phyloP scores from a whole-genome alignment of 2,113 vertebrate genomes.

The Corydoras maculifer region DNA sequence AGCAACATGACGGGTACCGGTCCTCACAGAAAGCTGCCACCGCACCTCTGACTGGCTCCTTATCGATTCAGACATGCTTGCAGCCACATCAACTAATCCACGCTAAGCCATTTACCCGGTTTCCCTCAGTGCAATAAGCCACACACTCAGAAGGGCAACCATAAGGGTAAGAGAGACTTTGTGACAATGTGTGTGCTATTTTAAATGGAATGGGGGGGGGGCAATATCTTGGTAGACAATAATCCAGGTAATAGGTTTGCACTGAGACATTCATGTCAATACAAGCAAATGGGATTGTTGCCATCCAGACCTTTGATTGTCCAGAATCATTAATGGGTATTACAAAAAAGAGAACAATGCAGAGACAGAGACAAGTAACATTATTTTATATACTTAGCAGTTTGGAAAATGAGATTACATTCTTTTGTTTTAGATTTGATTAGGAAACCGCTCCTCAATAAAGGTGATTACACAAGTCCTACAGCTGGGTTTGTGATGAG shows the following conservation, averaged over 20 bases:
- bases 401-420: conserved; percentile 36
- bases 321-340: conserved; percentile 35
- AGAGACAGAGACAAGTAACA: conserved; percentile 6
- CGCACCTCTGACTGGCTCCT: conserved; percentile 68
- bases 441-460: too few relatives aligned
- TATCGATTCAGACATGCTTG: conserved; percentile 74
- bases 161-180: conserved; percentile 47
- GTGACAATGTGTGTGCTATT: conserved; percentile 58
- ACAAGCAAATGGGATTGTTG: conserved; percentile 70
- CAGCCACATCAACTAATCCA: conserved; percentile 77
- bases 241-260: conserved; percentile 73
- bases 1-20: conserved; percentile 43
- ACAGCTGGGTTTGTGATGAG: too few relatives aligned
- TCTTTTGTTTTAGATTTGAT: not conserved
- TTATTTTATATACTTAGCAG: conserved; percentile 34
- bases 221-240: conserved; percentile 66
- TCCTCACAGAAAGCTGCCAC: conserved; percentile 63
- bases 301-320: conserved; percentile 56
- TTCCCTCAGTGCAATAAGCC: conserved; percentile 66
- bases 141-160: conserved; percentile 55
- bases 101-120: conserved; percentile 77
- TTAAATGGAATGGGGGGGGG: conserved; percentile 70
- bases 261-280: conserved; percentile 72
- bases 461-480: too few relatives aligned
- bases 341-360: not conserved